phyloP scores from a whole-genome alignment of 2,888 invertebrate species.

The Dicyrtomina minuta region DNA sequence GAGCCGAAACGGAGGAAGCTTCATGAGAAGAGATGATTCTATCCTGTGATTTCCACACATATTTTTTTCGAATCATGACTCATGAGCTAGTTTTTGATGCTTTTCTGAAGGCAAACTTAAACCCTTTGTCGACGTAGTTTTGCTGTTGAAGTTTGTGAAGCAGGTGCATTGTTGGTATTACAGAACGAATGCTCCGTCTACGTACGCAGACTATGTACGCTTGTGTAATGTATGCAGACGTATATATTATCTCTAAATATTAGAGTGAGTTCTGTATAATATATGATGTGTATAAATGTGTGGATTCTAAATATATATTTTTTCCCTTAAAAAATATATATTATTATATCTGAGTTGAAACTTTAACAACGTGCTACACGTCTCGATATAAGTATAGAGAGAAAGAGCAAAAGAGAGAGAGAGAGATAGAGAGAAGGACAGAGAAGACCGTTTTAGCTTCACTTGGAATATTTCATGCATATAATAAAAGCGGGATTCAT shows the following conservation, averaged over 20 bases:
- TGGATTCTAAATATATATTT: no score
- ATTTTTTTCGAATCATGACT: neutral
- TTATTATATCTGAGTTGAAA: no score
- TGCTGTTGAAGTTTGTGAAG: neutral
- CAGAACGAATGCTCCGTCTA: neutral
- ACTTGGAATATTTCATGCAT: no score
- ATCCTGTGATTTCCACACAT: conserved; percentile 21
- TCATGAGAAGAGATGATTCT: conserved; percentile 33
- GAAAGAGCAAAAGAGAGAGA: no score
- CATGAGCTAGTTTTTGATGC: conserved; percentile 8
- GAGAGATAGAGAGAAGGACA: no score
- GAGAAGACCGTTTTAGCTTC: no score
- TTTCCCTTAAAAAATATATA: no score
- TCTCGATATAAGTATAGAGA: no score
- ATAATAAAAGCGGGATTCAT: no score
- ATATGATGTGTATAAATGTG: neutral
- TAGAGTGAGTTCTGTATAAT: no score
- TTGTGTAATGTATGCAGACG: neutral
- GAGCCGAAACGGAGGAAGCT: conserved; percentile 40
- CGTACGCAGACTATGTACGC: neutral
- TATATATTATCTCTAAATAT: neutral
- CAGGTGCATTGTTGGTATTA: neutral
- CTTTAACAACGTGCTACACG: no score
- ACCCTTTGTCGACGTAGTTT: conserved; percentile 11
- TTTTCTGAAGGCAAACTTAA: conserved; percentile 2